Conservation (phyloP, 2,797 vertebrate genomes). For the Lepilemur ruficaudatus region DNA sequence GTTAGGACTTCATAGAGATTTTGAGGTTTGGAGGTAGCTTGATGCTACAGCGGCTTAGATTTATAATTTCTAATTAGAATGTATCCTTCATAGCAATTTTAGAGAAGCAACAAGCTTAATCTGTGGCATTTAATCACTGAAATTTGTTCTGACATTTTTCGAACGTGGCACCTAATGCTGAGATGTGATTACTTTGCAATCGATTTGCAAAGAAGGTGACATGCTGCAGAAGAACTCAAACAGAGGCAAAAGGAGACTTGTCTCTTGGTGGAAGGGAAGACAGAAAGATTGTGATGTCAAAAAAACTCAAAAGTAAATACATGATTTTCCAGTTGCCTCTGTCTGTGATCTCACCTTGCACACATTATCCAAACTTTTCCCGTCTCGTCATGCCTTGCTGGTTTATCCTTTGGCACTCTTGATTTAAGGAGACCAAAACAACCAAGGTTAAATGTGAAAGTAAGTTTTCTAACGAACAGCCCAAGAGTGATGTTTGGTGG, state of each 20-base stretch:
- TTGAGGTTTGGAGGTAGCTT: conserved; percentile 60
- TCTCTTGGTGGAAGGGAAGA: neutral
- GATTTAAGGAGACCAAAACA: neutral
- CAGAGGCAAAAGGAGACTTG: neutral
- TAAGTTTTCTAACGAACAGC: neutral
- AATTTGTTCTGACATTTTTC: conserved; percentile 71
- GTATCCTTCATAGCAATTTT: conserved; percentile 60
- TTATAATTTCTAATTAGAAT: conserved; percentile 78
- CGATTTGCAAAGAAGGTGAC: neutral
- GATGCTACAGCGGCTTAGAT: conserved; percentile 55
- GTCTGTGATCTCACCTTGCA: neutral
- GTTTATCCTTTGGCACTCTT: neutral
- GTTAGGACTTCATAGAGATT: conserved; percentile 27
- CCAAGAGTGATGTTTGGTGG: neutral
- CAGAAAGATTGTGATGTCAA: neutral
- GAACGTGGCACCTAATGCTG: conserved; percentile 68
- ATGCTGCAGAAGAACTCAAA: neutral
- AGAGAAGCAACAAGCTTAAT: neutral
- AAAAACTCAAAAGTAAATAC: neutral
- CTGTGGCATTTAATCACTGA: conserved; percentile 55
- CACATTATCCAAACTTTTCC: neutral
- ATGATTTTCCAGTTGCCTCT: neutral
- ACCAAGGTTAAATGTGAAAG: neutral
- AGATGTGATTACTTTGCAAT: conserved; percentile 50
- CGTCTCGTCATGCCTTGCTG: neutral